Evolutionary conservation across 2,797 vertebrate genomes (phyloP), one percentile per base, ranked within the genome.

Genomic region (Lagodon rhomboides): DNA sequence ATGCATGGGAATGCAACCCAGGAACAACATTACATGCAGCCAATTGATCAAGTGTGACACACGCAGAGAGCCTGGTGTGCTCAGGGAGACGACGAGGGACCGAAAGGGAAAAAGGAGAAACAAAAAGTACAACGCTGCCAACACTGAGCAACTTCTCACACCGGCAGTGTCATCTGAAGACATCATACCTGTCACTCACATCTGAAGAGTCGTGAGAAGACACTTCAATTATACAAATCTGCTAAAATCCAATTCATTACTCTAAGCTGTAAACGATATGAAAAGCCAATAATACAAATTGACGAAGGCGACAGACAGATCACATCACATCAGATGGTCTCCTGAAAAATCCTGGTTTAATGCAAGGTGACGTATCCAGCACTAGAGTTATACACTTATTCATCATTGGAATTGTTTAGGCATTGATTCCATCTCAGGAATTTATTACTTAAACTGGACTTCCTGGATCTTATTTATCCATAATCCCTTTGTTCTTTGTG

Each of bases 41-140:
- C 70, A 70, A 69, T 74, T 87, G 85, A 92, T 90, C 84, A 88
- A 66, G 76, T 77, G 46, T 92, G 89, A 89, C 72, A 81, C 34
- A 46, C 6, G 30, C 65, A 61, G 77, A 62, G 83, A 80, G 62
- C 46, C 63, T 27, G 66, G 65, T 79, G 77, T 61, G 76, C 58
- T 51, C n/a, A 18, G 23, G 27, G 61, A 64, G 51, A 85, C 71
- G 70, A 66, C 50, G 51, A 71, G 9, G 22, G 23, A 66, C 38
- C 3, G 3, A 25, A 69, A 54, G 38, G 4, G 22, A 30, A 1
- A 53, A 18, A 12, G 22, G 50, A 59, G 55, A 73, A 56, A 60
- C 23, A 46, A 7, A 78, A 69, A 72, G 38, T 15, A 59, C 30
- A 67, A 69, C 25, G 73, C 64, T 38, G 30, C 53, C 56, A 70